Conservation (phyloP, 1,140 invertebrate species). For the Acyrthosiphon pisum region DNA sequence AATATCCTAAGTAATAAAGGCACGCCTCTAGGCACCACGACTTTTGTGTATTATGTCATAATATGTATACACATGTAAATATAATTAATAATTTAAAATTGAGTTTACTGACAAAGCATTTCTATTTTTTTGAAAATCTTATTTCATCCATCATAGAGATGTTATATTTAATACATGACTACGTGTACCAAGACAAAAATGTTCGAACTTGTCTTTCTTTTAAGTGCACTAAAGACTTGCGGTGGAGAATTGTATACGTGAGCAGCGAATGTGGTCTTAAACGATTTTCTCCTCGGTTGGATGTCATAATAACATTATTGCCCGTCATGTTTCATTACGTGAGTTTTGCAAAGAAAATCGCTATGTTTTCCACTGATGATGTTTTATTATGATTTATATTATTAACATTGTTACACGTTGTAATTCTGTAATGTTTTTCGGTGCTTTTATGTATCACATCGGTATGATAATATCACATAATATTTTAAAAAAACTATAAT, state of each 20-base stretch:
- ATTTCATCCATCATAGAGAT: not conserved
- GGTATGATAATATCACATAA: not conserved
- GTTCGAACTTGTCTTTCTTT: not conserved
- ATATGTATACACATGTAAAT: not conserved
- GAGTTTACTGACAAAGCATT: not conserved
- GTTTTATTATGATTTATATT: not conserved
- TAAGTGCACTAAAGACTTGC: constrained; percentile 8
- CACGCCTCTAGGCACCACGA: not conserved
- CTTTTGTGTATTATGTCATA: not conserved
- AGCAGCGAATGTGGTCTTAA: constrained; percentile 4
- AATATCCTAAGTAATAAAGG: no score
- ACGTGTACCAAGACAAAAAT: not conserved
- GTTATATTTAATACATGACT: not conserved
- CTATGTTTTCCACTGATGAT: not conserved
- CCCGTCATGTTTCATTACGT: not conserved
- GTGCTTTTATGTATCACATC: not conserved
- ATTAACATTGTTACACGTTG: not conserved
- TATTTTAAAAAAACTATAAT: not conserved
- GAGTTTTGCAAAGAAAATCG: not conserved
- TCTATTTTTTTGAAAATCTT: not conserved
- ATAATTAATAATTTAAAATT: not conserved
- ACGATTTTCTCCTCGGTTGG: not conserved
- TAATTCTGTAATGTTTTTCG: not conserved
- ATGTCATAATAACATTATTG: constrained; percentile 22
- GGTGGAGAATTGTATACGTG: not conserved